phyloP scores from a whole-genome alignment of 2,888 invertebrate genomes.

The Melanostoma mellinum region DNA sequence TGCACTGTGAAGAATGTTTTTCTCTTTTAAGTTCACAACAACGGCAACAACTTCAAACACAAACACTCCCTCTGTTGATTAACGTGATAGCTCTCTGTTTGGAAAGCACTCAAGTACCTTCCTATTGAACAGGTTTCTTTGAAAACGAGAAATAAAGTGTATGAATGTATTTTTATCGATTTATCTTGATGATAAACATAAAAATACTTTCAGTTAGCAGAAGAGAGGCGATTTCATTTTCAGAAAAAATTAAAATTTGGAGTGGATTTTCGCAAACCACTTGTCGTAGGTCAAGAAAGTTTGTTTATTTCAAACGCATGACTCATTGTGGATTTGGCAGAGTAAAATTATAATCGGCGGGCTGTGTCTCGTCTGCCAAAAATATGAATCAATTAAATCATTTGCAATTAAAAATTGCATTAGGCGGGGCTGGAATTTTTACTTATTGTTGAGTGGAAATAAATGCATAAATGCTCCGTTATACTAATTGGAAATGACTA shows the following conservation, averaged over 20 bases:
- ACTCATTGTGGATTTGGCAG: no score
- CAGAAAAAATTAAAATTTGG: neutral
- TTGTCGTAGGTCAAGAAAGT: no score
- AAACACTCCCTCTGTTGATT: conserved; percentile 6
- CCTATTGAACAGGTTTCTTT: neutral
- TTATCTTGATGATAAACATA: conserved; percentile 8
- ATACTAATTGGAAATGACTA: no score
- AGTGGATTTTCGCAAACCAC: neutral
- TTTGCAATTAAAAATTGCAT: no score
- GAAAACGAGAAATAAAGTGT: neutral
- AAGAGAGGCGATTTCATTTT: neutral
- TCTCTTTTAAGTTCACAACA: neutral
- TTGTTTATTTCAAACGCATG: no score
- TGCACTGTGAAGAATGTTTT: neutral
- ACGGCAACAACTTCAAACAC: neutral
- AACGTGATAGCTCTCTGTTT: neutral
- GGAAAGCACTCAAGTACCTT: neutral
- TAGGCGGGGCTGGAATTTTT: no score
- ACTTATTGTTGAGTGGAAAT: no score
- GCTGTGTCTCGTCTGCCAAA: no score
- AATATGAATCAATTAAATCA: no score
- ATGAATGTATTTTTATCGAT: conserved; percentile 1
- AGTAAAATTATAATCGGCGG: no score
- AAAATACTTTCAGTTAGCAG: conserved; percentile 2
- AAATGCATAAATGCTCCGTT: no score